These are phyloP conservation scores for Riparia riparia DNA, from an alignment of 2,113 vertebrate species.

Conservation along the genomic window DNA sequence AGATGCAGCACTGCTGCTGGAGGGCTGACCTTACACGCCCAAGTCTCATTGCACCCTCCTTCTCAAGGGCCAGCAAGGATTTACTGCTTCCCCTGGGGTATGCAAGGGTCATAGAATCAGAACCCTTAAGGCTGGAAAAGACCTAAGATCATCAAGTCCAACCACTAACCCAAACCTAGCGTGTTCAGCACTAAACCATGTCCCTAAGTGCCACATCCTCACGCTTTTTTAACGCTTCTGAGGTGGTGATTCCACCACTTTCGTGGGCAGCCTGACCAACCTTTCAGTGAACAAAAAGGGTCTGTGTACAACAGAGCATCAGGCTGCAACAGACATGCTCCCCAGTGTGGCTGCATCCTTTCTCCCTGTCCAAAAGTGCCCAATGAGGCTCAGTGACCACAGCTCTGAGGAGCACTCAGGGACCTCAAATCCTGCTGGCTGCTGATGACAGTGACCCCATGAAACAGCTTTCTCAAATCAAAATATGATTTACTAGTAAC, in stretches of 20 bases:
- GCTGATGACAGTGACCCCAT: background rate
- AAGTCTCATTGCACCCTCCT: background rate
- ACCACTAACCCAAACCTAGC: background rate
- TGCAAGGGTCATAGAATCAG: background rate
- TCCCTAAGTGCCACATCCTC: background rate
- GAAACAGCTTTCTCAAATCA: background rate
- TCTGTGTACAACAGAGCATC: fast-evolving
- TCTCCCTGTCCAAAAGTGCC: background rate
- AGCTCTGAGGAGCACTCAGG: fast-evolving
- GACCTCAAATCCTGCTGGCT: fast-evolving
- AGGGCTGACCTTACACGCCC: background rate
- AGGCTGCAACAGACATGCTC: fast-evolving
- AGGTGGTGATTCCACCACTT: background rate
- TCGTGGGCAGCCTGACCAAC: background rate
- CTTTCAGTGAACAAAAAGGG: background rate
- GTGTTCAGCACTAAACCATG: background rate
- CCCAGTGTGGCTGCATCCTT: fast-evolving
- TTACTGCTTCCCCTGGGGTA: background rate
- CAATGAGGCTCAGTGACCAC: fast-evolving
- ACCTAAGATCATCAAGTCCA: background rate
- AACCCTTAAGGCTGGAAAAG: background rate
- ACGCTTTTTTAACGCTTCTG: fast-evolving
- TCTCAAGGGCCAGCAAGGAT: background rate
- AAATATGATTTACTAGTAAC: background rate
- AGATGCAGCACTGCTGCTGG: background rate